A percentile compares a stretch with the other conserved stretches of the same genome.
Conservation (phyloP, 2,888 invertebrate genomes). For the Tenthredo notha region DNA sequence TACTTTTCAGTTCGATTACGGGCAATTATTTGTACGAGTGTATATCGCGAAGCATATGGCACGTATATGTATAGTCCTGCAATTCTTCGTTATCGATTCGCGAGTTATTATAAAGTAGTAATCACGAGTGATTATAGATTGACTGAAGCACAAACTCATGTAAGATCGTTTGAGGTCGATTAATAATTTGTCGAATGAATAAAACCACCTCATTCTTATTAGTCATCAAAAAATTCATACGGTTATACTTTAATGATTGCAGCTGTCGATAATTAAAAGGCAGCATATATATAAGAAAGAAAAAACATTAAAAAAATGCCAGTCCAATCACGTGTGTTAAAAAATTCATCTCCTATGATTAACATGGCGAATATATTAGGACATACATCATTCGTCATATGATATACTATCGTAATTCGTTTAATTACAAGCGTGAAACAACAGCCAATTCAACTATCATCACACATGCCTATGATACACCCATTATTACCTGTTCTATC, state of each 20-base stretch:
- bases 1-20: not conserved
- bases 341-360: not conserved
- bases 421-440: constrained; percentile 20
- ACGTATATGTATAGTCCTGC: not conserved
- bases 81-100: not conserved
- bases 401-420: constrained; percentile 13
- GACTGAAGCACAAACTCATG: not conserved
- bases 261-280: not conserved
- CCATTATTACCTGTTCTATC: not conserved
- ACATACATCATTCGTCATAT: not conserved
- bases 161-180: constrained; percentile 1
- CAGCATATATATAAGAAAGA: not conserved
- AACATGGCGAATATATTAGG: not conserved
- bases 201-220: not conserved
- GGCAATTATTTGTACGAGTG: not conserved
- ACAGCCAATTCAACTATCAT: not conserved
- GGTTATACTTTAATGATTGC: not conserved
- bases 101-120: not conserved
- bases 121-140: constrained; percentile 18
- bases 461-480: not conserved
- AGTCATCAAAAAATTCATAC: not conserved
- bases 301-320: not conserved
- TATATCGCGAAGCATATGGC: not conserved
- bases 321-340: not conserved
- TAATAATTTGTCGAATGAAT: constrained; percentile 4